Conservation (phyloP, 2,888 invertebrate genomes). For the Heliconius aoede region DNA sequence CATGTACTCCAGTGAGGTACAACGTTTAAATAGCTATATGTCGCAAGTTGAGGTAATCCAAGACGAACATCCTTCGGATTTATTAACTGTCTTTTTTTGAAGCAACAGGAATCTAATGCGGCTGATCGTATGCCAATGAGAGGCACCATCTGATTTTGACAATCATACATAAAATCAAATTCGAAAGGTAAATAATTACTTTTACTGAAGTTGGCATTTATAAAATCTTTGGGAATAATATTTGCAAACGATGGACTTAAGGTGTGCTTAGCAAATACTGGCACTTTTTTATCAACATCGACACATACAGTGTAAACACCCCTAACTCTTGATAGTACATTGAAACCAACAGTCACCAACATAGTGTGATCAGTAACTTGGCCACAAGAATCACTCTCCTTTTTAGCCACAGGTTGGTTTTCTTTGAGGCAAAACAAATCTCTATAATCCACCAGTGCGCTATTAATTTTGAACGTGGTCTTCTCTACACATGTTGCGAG, state of each 20-base stretch:
- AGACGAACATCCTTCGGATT: slow-evolving; percentile 58
- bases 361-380: slow-evolving; percentile 49
- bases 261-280: slow-evolving; percentile 55
- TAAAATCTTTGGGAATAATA: slow-evolving; percentile 8
- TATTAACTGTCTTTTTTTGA: slow-evolving; percentile 59
- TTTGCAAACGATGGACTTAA: slow-evolving; percentile 39
- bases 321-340: slow-evolving; percentile 42
- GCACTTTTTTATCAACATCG: slow-evolving; percentile 51
- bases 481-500: slow-evolving; percentile 54
- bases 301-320: slow-evolving; percentile 60
- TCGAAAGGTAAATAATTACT: slow-evolving; percentile 39
- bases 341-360: slow-evolving; percentile 54
- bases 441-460: slow-evolving; percentile 49
- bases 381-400: slow-evolving; percentile 50
- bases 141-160: slow-evolving; percentile 50
- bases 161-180: slow-evolving; percentile 56
- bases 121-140: slow-evolving; percentile 49
- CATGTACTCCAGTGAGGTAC: slow-evolving; percentile 68
- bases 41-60: slow-evolving; percentile 58
- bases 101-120: slow-evolving; percentile 57
- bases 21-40: slow-evolving; percentile 60
- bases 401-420: slow-evolving; percentile 44
- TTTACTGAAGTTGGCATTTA: slow-evolving; percentile 1
- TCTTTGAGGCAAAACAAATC: slow-evolving; percentile 57
- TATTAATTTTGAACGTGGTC: slow-evolving; percentile 50